Evolutionary conservation across 2,797 vertebrate genomes (phyloP).

Genomic region (Pristis pectinata): DNA sequence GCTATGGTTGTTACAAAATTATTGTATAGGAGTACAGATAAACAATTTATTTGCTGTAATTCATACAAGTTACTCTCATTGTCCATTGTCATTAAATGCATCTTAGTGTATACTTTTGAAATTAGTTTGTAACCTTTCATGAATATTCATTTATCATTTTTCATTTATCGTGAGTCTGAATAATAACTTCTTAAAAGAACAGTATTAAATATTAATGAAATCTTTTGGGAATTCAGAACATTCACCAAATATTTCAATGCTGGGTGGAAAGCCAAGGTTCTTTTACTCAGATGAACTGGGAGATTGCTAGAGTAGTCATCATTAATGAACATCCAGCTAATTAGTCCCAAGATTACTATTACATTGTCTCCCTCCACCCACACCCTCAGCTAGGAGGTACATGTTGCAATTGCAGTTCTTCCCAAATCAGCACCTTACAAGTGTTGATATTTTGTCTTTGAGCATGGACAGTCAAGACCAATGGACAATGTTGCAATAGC

Average conservation of each 20-base stretch:
- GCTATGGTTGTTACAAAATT: background rate
- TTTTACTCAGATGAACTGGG: background rate
- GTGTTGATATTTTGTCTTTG: background rate
- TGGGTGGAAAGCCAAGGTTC: background rate
- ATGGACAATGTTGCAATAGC: background rate
- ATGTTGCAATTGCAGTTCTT: background rate
- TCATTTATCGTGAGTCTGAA: background rate
- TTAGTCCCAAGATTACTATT: conserved; percentile 7
- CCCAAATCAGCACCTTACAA: background rate
- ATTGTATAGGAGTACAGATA: background rate
- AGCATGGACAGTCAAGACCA: background rate
- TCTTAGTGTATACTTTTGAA: background rate
- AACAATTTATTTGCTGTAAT: background rate
- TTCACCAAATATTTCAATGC: conserved; percentile 24
- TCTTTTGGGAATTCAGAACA: conserved; percentile 30
- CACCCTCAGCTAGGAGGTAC: background rate
- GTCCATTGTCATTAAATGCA: background rate
- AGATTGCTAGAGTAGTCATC: background rate
- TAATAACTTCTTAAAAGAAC: conserved; percentile 29
- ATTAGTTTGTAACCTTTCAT: conserved; percentile 18
- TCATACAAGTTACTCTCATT: background rate
- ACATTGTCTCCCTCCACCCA: background rate
- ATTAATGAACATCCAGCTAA: conserved; percentile 20
- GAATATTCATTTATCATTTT: conserved; percentile 28
- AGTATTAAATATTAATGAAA: conserved; percentile 37